phyloP scores from a whole-genome alignment of 2,113 vertebrate species.

The Megalops atlanticus region DNA sequence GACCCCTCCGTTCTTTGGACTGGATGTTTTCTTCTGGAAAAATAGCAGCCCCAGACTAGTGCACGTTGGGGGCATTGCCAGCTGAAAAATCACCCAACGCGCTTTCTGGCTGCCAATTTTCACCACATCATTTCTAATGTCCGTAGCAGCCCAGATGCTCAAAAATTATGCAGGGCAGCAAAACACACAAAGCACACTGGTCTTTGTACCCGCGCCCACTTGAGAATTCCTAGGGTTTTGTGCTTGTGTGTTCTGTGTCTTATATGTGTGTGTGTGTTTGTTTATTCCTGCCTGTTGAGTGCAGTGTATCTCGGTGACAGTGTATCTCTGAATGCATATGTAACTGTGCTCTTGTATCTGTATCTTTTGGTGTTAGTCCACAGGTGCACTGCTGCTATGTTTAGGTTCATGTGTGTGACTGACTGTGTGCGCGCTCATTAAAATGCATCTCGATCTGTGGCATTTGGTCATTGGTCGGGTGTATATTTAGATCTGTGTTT shows the following conservation, averaged over 20 bases:
- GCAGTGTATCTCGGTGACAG: neutral
- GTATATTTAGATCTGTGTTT: neutral
- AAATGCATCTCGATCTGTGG: neutral
- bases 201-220: slow-evolving; percentile 53
- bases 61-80: slow-evolving; percentile 62
- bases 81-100: slow-evolving; percentile 70
- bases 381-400: neutral
- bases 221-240: slow-evolving; percentile 20
- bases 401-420: too few species aligned
- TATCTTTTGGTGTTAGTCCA: neutral
- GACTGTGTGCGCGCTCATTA: neutral
- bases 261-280: slow-evolving; percentile 16
- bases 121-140: slow-evolving; percentile 66
- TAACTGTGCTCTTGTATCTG: neutral
- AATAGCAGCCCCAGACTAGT: slow-evolving; percentile 62
- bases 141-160: slow-evolving; percentile 64
- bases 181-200: slow-evolving; percentile 38
- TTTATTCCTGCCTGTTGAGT: slow-evolving; percentile 7
- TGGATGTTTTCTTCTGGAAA: slow-evolving; percentile 42
- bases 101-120: slow-evolving; percentile 66
- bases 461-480: too few species aligned
- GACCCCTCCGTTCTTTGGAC: slow-evolving; percentile 28
- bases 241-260: too few species aligned
- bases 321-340: neutral
- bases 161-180: slow-evolving; percentile 54